Conservation (phyloP, 2,797 vertebrate species). For the Tangara arthus region DNA sequence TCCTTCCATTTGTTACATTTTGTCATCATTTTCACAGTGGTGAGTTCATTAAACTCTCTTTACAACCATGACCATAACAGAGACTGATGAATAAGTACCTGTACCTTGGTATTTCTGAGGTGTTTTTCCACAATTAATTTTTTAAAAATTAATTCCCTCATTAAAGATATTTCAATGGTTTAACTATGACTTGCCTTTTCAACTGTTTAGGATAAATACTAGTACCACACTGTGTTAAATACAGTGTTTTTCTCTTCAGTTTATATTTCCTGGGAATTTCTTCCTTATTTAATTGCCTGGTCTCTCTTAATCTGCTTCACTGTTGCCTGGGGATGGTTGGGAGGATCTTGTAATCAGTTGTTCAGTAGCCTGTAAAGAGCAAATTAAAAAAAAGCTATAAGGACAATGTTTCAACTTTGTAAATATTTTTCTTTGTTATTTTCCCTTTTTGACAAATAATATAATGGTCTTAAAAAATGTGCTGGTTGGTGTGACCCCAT, state of each 20-base stretch:
- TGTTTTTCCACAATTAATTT: not conserved
- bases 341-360: slow-evolving; percentile 26
- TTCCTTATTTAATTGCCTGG: slow-evolving; percentile 19
- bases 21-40: not conserved
- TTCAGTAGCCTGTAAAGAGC: slow-evolving; percentile 28
- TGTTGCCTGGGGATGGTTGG: not conserved
- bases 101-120: not conserved
- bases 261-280: not conserved
- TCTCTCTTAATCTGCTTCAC: not conserved
- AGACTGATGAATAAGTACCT: not conserved
- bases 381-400: not conserved
- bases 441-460: not conserved
- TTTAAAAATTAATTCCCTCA: not conserved
- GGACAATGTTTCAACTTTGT: not conserved
- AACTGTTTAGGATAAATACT: not conserved
- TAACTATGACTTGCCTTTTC: not conserved
- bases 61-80: not conserved
- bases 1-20: not conserved
- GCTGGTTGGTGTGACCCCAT: not conserved
- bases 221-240: not conserved
- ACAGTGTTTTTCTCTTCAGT: not conserved
- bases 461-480: not conserved
- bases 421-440: not conserved
- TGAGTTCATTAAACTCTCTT: not conserved
- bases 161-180: not conserved